These are phyloP conservation scores for Porites rus DNA, from an alignment of 92 coral and sea anemone genomes.

Conservation along the genomic window DNA sequence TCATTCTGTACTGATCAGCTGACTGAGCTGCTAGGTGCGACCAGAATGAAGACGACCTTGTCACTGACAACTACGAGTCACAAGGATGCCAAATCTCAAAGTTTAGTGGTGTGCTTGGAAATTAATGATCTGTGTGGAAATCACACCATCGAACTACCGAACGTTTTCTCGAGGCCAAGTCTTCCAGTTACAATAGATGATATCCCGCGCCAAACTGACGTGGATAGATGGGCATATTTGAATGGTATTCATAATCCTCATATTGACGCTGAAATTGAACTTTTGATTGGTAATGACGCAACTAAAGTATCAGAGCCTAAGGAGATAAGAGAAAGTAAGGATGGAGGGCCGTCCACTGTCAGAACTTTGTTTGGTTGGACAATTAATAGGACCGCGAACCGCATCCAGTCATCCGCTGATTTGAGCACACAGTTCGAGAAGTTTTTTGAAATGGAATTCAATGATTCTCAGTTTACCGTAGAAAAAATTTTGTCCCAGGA, in stretches of 20 bases:
- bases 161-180: slow-evolving; percentile 52
- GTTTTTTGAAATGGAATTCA: too few relatives aligned
- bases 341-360: slow-evolving; percentile 16
- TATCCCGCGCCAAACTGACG: slow-evolving; percentile 42
- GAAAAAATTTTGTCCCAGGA: slow-evolving; percentile 1
- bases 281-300: slow-evolving; percentile 67
- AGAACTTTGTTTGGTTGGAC: slow-evolving; percentile 24
- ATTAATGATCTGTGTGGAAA: slow-evolving; percentile 38
- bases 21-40: slow-evolving; percentile 17
- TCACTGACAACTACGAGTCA: slow-evolving; percentile 59
- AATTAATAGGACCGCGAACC: slow-evolving; percentile 23
- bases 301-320: slow-evolving; percentile 50
- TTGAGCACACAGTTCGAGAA: too few relatives aligned
- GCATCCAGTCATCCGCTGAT: too few relatives aligned
- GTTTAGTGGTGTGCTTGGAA: slow-evolving; percentile 53
- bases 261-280: slow-evolving; percentile 54
- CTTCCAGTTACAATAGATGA: slow-evolving; percentile 61
- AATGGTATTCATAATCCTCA: slow-evolving; percentile 13
- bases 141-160: slow-evolving; percentile 32
- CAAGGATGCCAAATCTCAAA: slow-evolving; percentile 37
- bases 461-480: too few relatives aligned
- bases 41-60: slow-evolving; percentile 37
- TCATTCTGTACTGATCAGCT: slow-evolving; percentile 53
- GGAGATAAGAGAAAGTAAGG: slow-evolving; percentile 16
- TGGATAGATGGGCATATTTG: slow-evolving; percentile 49